These are phyloP conservation scores for Allobates femoralis DNA, from an alignment of 2,797 vertebrate genomes.

Conservation along the genomic window DNA sequence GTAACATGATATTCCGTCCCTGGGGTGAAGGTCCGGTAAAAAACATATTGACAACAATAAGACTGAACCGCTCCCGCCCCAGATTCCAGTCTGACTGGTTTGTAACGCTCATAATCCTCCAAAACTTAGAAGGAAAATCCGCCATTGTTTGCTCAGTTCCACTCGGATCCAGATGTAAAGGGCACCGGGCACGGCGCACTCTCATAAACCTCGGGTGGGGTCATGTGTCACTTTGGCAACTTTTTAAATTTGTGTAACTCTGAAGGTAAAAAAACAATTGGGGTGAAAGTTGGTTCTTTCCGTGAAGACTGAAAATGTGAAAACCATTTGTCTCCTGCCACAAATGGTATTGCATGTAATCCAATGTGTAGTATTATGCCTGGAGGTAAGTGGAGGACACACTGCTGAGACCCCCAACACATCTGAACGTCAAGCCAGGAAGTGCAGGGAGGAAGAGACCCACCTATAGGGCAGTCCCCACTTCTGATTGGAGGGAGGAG, in stretches of 20 bases:
- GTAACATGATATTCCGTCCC: conserved; percentile 1
- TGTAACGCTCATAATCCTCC: conserved; percentile 44
- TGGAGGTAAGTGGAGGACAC: no score
- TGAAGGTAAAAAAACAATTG: background rate
- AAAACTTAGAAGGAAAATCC: conserved; percentile 41
- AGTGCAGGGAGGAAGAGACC: no score
- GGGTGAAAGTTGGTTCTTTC: background rate
- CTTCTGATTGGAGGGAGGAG: no score
- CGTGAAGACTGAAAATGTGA: background rate
- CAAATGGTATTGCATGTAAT: no score
- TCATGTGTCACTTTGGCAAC: background rate
- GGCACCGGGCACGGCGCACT: conserved; percentile 7
- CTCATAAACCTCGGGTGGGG: background rate
- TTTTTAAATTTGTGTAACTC: background rate
- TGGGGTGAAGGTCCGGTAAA: background rate
- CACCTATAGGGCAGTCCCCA: no score
- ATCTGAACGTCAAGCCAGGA: no score
- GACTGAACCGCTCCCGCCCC: background rate
- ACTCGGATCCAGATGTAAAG: conserved; percentile 53
- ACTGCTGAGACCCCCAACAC: no score
- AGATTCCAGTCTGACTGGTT: conserved; percentile 59
- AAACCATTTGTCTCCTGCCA: background rate
- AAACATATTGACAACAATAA: conserved; percentile 13
- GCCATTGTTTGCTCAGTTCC: conserved; percentile 49
- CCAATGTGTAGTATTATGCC: no score